phyloP scores from a whole-genome alignment of 2,797 vertebrate genomes.

The Loriculus beryllinus region DNA sequence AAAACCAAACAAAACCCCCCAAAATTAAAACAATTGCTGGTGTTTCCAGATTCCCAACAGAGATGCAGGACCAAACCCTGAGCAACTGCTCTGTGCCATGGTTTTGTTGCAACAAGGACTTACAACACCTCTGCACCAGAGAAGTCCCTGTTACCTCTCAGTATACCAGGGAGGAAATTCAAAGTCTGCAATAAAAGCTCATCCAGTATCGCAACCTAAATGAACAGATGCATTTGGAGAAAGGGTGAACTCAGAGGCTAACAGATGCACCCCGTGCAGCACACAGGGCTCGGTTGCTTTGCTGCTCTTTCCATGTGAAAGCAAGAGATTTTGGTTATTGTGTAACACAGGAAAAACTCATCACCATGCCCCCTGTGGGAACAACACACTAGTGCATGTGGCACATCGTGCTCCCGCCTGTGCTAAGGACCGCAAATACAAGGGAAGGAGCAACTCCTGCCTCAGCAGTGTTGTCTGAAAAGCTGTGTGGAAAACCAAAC shows the following conservation, averaged over 20 bases:
- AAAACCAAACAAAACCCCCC: not conserved
- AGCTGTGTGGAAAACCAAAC: not conserved
- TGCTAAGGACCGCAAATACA: not conserved
- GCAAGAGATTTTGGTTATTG: accelerated
- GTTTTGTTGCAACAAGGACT: not conserved
- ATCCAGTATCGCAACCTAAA: not conserved
- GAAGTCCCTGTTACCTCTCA: not conserved
- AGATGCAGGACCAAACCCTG: conserved; percentile 8
- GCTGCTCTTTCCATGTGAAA: not conserved
- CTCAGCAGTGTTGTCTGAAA: not conserved
- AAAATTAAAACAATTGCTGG: conserved; percentile 60
- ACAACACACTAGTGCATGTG: not conserved
- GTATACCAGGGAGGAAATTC: not conserved
- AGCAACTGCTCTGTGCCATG: not conserved
- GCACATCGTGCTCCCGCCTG: not conserved
- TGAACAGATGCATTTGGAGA: not conserved
- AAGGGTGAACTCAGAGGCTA: not conserved
- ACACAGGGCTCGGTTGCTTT: not conserved
- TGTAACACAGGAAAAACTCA: not conserved
- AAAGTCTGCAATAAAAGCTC: not conserved
- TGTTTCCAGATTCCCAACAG: conserved; percentile 50
- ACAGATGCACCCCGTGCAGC: not conserved
- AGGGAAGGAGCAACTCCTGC: not conserved
- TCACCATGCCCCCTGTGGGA: not conserved
- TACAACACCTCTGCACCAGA: not conserved